Conservation (phyloP, 2,797 vertebrate species). For the Dendrocincla tyrannina region DNA sequence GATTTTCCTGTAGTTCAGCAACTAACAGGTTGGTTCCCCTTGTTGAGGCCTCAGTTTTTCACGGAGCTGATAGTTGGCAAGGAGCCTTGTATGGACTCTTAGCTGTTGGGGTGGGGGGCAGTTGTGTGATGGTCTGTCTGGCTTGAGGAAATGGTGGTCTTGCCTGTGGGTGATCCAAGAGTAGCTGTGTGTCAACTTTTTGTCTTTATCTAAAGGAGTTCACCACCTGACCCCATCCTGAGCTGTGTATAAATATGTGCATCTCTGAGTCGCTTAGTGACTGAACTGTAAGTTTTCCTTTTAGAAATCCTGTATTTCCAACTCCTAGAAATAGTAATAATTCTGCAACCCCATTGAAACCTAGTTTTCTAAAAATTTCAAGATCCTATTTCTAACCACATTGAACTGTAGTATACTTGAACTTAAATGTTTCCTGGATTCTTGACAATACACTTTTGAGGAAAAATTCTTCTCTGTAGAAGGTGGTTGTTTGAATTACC, state of each 20-base stretch:
- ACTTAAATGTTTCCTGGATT: background rate
- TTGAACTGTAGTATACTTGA: background rate
- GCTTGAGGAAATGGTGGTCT: background rate
- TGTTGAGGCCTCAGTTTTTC: background rate
- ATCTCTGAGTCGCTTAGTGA: background rate
- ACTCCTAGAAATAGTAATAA: background rate
- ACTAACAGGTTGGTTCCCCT: background rate
- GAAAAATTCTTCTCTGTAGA: background rate
- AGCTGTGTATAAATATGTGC: background rate
- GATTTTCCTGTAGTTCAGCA: background rate
- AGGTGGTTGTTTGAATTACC: background rate
- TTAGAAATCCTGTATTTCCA: background rate
- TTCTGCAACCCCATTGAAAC: background rate
- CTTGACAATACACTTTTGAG: background rate
- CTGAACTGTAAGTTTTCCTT: background rate
- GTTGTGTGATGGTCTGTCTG: fast-evolving
- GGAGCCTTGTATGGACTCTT: background rate
- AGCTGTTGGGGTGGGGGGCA: background rate
- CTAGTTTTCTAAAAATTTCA: background rate
- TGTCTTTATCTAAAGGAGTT: background rate
- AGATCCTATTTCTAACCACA: background rate
- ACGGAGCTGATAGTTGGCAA: background rate
- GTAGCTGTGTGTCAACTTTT: background rate
- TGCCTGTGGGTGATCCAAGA: background rate
- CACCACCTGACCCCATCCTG: background rate